A percentile compares a stretch with the other conserved stretches of the same genome.
phyloP scores from a whole-genome alignment of 2,888 invertebrate genomes.

The Lottia scabra region DNA sequence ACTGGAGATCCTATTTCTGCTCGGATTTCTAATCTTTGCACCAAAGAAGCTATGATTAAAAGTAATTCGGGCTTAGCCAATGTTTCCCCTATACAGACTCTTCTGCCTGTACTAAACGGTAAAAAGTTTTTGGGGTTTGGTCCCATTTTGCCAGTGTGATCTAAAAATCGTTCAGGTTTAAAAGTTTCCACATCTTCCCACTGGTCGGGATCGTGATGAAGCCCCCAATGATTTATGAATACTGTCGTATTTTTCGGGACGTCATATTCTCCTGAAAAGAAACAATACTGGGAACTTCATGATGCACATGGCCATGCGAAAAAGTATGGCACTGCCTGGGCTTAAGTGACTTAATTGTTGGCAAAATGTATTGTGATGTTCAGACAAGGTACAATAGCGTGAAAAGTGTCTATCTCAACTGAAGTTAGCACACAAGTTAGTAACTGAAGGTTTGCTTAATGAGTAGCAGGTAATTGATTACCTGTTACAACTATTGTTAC shows the following conservation, averaged over 20 bases:
- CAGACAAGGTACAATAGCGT: too few species aligned
- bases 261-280: constrained; percentile 41
- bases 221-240: constrained; percentile 44
- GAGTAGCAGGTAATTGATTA: too few species aligned
- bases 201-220: constrained; percentile 46
- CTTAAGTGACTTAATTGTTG: too few species aligned
- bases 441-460: too few species aligned
- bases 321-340: too few species aligned
- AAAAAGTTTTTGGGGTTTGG: constrained; percentile 49
- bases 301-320: too few species aligned
- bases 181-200: constrained; percentile 51
- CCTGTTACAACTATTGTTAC: too few species aligned
- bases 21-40: constrained; percentile 24
- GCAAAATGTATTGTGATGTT: too few species aligned
- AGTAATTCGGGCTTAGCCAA: constrained; percentile 52
- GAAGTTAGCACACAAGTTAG: too few species aligned
- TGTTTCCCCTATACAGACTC: constrained; percentile 54
- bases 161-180: constrained; percentile 51
- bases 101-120: constrained; percentile 54
- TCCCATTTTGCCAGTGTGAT: constrained; percentile 43
- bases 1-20: neutral
- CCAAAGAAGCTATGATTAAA: constrained; percentile 38
- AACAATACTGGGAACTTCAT: too few species aligned
- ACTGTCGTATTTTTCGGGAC: constrained; percentile 48
- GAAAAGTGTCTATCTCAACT: too few species aligned